Evolutionary conservation across 2,888 invertebrate species (phyloP).

Genomic region (Volucella bombylans): DNA sequence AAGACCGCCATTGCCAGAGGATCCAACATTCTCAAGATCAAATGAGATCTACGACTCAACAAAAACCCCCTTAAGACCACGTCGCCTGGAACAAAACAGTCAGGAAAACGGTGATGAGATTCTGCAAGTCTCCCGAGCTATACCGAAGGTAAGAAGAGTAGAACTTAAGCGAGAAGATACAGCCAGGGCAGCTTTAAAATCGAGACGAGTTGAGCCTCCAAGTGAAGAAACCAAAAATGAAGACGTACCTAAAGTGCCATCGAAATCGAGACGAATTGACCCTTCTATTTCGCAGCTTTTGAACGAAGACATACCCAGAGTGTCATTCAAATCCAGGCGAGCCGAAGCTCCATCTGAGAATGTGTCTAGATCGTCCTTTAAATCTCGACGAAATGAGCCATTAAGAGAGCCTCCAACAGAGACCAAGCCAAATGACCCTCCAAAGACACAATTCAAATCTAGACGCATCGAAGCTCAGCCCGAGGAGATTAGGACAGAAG

Average conservation of each 20-base stretch:
- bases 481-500: slow-evolving; percentile 17
- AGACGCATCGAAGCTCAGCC: slow-evolving; percentile 35
- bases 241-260: slow-evolving; percentile 18
- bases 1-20: slow-evolving; percentile 29
- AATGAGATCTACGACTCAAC: slow-evolving; percentile 80
- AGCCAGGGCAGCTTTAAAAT: slow-evolving; percentile 45
- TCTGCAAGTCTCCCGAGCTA: slow-evolving; percentile 43
- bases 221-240: not conserved
- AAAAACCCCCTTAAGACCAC: slow-evolving; percentile 23
- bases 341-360: slow-evolving; percentile 11
- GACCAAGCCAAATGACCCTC: not conserved
- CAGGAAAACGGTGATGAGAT: slow-evolving; percentile 55
- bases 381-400: slow-evolving; percentile 26
- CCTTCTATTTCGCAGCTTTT: not conserved
- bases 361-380: slow-evolving; percentile 3
- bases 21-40: slow-evolving; percentile 79
- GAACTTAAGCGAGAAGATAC: slow-evolving; percentile 52
- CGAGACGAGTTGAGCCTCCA: slow-evolving; percentile 36
- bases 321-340: slow-evolving; percentile 37
- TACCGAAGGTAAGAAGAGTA: slow-evolving; percentile 46
- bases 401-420: slow-evolving; percentile 3
- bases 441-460: slow-evolving; percentile 22
- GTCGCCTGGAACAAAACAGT: slow-evolving; percentile 33
- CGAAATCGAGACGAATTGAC: slow-evolving; percentile 28
- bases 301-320: not conserved